Percentiles rank a stretch among this genome's conserved stretches.
Evolutionary conservation across 2,113 vertebrate genomes (phyloP).

Genomic region (Salvelinus sp.): DNA sequence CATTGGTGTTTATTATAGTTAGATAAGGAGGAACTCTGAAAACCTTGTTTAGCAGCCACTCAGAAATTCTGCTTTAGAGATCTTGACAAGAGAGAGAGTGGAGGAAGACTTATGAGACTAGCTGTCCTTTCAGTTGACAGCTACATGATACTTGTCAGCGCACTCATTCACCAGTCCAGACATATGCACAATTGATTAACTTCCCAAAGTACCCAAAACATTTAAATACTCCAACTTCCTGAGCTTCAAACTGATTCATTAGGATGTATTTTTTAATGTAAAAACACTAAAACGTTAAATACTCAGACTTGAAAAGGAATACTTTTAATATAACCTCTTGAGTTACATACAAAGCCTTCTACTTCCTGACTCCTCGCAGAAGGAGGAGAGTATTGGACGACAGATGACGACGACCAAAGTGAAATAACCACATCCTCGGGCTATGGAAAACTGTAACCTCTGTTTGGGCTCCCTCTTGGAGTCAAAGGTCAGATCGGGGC

Average conservation of each 20-base stretch:
- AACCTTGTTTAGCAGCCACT: constrained; percentile 48
- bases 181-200: constrained; percentile 46
- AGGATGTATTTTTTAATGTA: neutral
- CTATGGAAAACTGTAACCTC: constrained; percentile 57
- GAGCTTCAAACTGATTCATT: constrained; percentile 2
- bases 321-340: no score
- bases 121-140: constrained; percentile 50
- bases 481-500: constrained; percentile 5
- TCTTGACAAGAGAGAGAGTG: constrained; percentile 34
- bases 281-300: constrained; percentile 1
- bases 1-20: neutral
- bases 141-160: constrained; percentile 55
- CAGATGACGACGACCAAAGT: neutral
- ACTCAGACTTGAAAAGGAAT: no score
- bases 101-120: constrained; percentile 12
- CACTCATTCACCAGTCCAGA: constrained; percentile 47
- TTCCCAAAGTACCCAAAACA: constrained; percentile 36
- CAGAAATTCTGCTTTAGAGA: neutral
- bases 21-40: constrained; percentile 35
- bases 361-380: neutral
- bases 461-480: constrained; percentile 12
- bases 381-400: constrained; percentile 6
- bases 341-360: neutral
- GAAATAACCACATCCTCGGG: constrained; percentile 26
- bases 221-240: constrained; percentile 11